Percentiles rank a stretch among this genome's conserved stretches.
Conservation (phyloP, 35 echinoderm and acorn worm species). For the Nesometra sesokonis region DNA sequence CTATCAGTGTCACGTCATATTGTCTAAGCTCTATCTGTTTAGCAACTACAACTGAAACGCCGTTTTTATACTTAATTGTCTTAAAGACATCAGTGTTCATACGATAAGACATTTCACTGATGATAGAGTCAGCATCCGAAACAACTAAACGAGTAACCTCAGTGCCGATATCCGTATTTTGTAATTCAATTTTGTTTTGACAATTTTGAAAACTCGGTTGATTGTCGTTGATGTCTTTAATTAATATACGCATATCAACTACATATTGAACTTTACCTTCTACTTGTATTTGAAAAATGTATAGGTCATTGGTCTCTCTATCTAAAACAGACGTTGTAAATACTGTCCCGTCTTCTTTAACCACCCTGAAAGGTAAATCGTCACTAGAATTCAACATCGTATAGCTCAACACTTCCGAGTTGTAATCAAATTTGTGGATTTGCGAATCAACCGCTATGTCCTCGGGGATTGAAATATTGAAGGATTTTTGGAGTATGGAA, state of each 20-base stretch:
- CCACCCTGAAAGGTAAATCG: background rate
- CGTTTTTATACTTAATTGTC: background rate
- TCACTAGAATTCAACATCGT: background rate
- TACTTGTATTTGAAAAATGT: background rate
- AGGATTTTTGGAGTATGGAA: background rate
- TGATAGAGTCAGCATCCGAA: background rate
- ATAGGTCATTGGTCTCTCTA: background rate
- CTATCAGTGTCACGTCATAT: background rate
- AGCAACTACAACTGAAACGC: background rate
- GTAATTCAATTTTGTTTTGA: background rate
- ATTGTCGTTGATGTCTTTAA: background rate
- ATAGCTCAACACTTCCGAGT: background rate
- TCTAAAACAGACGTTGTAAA: background rate
- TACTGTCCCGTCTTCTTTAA: background rate
- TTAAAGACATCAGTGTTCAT: background rate
- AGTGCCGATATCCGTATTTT: background rate
- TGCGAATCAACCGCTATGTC: background rate
- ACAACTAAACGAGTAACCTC: background rate
- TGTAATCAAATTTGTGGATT: background rate
- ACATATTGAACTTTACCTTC: background rate
- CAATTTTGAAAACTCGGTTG: background rate
- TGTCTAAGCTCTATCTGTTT: background rate
- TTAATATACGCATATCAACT: background rate
- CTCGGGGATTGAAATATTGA: background rate
- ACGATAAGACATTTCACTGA: background rate